Evolutionary conservation across 2,113 vertebrate genomes (phyloP), one percentile per base, ranked within the genome.

Genomic region (Amphiprion percula): DNA sequence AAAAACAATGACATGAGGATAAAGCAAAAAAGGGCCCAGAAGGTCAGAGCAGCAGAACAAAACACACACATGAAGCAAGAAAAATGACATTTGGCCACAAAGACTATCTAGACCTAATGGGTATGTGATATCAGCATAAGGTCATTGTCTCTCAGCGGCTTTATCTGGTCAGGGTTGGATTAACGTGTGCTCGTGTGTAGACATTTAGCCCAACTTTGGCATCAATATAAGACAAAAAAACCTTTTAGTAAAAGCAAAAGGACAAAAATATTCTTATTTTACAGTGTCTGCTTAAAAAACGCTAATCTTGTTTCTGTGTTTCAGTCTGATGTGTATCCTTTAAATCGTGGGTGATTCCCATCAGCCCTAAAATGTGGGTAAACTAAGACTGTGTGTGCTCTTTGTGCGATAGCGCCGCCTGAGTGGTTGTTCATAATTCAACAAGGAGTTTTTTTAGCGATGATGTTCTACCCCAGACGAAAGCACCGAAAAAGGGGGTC

Each of bases 361-460:
- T 52, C 2, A 10, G 62, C 1, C 5, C 6, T 63, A 10, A 63
- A 50, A 50, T 9, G 17, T 47, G 55, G 16, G 8, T 55, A 19
- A 44, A 26, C 62, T 55, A 62, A 21, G 21, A 63, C 21, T 69
- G 2, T 56, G 74, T 55, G 47, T 0, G 3, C 47, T 55, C 33
- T 47, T 28, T 65, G 3, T 69, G 54, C 54, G 1, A 5, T 21
- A 5, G 9, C 3, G 6, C n/a, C 5, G 41, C 60, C 53, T 24
- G 23, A 17, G 59, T 72, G 12, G 4, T 24, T 69, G 44, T 84
- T 61, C 70, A 86, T 80, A 54, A 83, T 80, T 70, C 41, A 79
- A 19, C 47, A 15, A 53, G 52, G 41, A 44, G 14, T 53, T 69
- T 50, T 47, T 49, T 58, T 5, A 47, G 47, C 10, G 47, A 3